Evolutionary conservation across 2,797 vertebrate genomes (phyloP), one percentile per base, ranked within the genome.

Genomic region (Gymnopithys bicolor): DNA sequence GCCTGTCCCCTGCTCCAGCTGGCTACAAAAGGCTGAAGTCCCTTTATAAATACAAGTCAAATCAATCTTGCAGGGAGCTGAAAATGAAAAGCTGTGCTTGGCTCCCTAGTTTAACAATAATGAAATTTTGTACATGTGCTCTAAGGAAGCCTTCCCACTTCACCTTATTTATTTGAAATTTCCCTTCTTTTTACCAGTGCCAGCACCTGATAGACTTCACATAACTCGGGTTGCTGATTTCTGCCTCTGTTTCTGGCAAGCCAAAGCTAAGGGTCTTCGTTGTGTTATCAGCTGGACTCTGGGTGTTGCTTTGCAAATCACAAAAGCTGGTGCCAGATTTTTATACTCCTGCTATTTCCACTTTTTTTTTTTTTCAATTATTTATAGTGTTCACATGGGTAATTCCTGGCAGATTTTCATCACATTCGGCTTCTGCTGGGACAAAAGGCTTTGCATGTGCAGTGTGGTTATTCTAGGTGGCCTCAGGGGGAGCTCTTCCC

Each of bases 1-100:
- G 91, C 95, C 12, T 80, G 85, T 92, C 95, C 94, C 70, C 35
- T 64, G 68, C 58, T 94, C 95, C 95, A 93, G 92, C 92, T 96
- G 96, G 92, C 92, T 90, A 90, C 92, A 95, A 95, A 94, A 97
- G 89, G 69, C 93, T 73, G 74, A 92, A 95, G 95, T 95, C 86
- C 67, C 70, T 95, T 78, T 45, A 90, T 84, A 93, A 79, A 76
- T 27, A 79, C 4, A 4, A 87, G 87, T 91, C 93, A 97, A 91
- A 97, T 96, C 93, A 95, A 93, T 96, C 95, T 96, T 91, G 48
- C 77, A 74, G 70, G 28, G 82, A 88, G 58, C 75, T 89, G 83
- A 91, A 95, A 96, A 96, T 91, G 48, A 91, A 96, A 95, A 96
- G 81, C 85, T 90, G 51, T 86, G 63, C 71, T 91, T 87, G 81